These are phyloP conservation scores for Riptortus pedestris DNA, from an alignment of 1,140 invertebrate species.

Conservation along the genomic window DNA sequence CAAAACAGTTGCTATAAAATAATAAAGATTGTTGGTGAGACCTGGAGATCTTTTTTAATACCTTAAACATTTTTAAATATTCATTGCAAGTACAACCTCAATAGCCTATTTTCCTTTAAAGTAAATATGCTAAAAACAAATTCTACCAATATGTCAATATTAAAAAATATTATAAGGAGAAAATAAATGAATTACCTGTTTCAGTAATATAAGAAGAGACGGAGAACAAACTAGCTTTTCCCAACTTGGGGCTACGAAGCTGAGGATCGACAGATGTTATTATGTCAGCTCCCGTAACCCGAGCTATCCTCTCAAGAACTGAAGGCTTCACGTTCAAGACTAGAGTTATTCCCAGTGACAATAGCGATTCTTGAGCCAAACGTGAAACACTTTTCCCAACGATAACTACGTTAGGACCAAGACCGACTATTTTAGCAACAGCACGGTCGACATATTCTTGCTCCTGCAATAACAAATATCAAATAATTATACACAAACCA, in stretches of 20 bases:
- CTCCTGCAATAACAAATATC: slow-evolving; percentile 55
- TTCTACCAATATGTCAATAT: background rate
- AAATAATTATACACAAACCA: background rate
- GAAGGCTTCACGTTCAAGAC: slow-evolving; percentile 78
- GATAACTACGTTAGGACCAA: slow-evolving; percentile 77
- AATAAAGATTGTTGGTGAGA: too few relatives aligned
- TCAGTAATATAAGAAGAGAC: slow-evolving; percentile 50
- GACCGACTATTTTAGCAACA: slow-evolving; percentile 74
- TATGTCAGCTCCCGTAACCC: slow-evolving; percentile 75
- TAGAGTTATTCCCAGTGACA: slow-evolving; percentile 71
- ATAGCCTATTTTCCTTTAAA: too few relatives aligned
- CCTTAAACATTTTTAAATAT: too few relatives aligned
- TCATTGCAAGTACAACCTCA: too few relatives aligned
- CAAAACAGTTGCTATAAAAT: too few relatives aligned
- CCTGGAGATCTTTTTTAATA: too few relatives aligned
- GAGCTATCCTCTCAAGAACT: slow-evolving; percentile 71
- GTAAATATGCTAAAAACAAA: too few relatives aligned
- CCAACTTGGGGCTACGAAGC: slow-evolving; percentile 69
- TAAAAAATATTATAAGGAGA: background rate
- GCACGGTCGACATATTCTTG: slow-evolving; percentile 78
- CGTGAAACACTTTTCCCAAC: slow-evolving; percentile 83
- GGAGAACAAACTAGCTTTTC: slow-evolving; percentile 78
- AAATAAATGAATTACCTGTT: background rate
- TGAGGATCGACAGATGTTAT: slow-evolving; percentile 84
- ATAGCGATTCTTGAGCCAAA: slow-evolving; percentile 74